Base-by-base conservation (phyloP, 2,113 vertebrate species). In the Speoplatyrhinus poulsoni region DNA sequence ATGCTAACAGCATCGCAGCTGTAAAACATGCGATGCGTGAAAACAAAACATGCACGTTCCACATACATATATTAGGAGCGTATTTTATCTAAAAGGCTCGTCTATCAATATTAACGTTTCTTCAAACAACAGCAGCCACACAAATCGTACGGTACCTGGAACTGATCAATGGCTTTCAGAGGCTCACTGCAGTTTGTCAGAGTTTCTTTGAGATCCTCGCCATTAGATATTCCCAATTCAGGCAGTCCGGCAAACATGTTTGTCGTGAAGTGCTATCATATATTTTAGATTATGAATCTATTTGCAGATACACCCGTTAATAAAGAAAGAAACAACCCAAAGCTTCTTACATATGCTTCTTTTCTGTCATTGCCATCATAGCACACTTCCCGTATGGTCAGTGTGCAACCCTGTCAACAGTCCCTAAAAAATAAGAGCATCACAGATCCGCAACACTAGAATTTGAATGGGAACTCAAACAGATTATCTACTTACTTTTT, bases 131-230 rank as follows among this genome's bases (percentile, higher is more conserved):
- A 8, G 36, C 4, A 6, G 36, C 36, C 36, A 41, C 36, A 41
- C 36, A 26, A 32, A n/a, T 46, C 36, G 11, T 13, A 17, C 4
- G 41, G 6, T 77, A 98, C 97, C 96, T 99, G 97, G 77, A 99
- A 99, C 90, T 99, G 97, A 63, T 99, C 97, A 76, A 99, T 99
- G 78, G 97, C 97, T 90, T 98, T 99, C 59, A 99, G 93, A 12
- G 97, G 97, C 79, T 99, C 97, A 0, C 96, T 97, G 91, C 97
- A 99, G 93, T 98, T 99, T 65, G 97, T 99, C 7, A 99, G 93
- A 62, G 96, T 99, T 87, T 99, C 97, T 85, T 98, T 99, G 6
- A 99, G 89, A 69, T 99, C 97, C 74, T 99, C 97, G 15, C 97
- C 97, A 67, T 97, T 98, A 19, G 97, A 96, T 70, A 98, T 96